Evolutionary conservation across 2,113 vertebrate species (phyloP).

Genomic region (Corapipo altera): DNA sequence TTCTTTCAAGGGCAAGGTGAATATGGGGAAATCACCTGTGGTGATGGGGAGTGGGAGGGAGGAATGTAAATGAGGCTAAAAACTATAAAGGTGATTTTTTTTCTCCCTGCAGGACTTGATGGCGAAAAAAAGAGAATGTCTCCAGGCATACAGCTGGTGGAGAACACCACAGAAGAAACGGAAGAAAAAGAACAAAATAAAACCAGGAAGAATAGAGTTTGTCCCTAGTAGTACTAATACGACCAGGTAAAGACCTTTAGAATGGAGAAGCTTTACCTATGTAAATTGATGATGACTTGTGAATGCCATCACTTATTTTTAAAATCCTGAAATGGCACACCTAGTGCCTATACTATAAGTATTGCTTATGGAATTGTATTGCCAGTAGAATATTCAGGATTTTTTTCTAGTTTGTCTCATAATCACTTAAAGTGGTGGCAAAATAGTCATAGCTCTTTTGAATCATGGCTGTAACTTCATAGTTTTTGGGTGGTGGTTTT

Average conservation of each 20-base stretch:
- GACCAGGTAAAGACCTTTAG: conserved; percentile 58
- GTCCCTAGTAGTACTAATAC: conserved; percentile 57
- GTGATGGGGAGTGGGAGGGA: conserved; percentile 76
- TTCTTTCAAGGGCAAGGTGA: conserved; percentile 78
- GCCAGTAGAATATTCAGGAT: neutral
- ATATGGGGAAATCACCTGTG: conserved; percentile 78
- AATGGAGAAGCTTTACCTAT: neutral
- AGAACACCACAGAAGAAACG: conserved; percentile 69
- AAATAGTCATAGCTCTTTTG: neutral
- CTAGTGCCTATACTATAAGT: neutral
- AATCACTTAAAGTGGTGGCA: neutral
- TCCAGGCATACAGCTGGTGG: conserved; percentile 72
- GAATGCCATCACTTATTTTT: neutral
- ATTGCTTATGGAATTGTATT: neutral
- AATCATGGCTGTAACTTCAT: neutral
- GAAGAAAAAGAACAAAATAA: conserved; percentile 76
- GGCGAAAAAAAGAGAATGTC: conserved; percentile 69
- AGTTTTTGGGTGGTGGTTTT: neutral
- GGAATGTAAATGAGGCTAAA: conserved; percentile 72
- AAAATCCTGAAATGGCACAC: neutral
- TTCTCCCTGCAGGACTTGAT: conserved; percentile 66
- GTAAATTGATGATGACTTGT: neutral
- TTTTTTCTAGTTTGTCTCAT: neutral
- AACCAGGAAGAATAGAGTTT: conserved; percentile 72
- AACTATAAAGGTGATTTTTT: conserved; percentile 63